Percentiles rank a stretch among this genome's conserved stretches.
Evolutionary conservation across 2,797 vertebrate genomes (phyloP).

Genomic region (Erethizon dorsatum): DNA sequence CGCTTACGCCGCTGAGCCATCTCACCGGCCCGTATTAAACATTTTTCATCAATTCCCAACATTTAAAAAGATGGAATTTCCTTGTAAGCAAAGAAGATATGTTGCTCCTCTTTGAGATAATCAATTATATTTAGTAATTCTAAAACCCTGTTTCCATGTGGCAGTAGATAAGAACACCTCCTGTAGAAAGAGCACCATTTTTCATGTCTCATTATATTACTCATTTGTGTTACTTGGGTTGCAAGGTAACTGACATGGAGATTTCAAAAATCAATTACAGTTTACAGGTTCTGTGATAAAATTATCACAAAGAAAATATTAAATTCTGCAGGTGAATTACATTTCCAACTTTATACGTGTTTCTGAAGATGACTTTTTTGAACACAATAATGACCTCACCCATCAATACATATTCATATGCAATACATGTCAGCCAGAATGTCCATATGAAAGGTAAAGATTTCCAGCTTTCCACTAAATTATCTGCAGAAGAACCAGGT

Average conservation of each 20-base stretch:
- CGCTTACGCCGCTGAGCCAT: too few relatives aligned
- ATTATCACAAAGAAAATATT: slow-evolving; percentile 47
- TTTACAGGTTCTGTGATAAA: not conserved
- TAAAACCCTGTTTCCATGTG: not conserved
- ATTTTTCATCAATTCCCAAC: not conserved
- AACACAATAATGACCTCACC: not conserved
- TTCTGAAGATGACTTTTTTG: not conserved
- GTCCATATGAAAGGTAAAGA: not conserved
- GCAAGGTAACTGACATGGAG: not conserved
- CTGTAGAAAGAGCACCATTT: not conserved
- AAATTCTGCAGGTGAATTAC: slow-evolving; percentile 34
- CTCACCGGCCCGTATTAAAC: too few relatives aligned
- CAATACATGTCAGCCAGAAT: not conserved
- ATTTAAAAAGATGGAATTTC: not conserved
- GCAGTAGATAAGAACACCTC: not conserved
- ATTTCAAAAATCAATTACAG: slow-evolving; percentile 7
- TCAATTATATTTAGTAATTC: not conserved
- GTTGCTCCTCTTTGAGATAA: slow-evolving; percentile 48
- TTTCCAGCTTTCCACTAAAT: not conserved
- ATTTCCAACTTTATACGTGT: slow-evolving; percentile 5
- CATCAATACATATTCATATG: not conserved
- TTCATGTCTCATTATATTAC: not conserved
- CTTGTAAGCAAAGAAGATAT: not conserved
- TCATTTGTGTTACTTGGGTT: not conserved
- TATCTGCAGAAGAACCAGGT: slow-evolving; percentile 1